Evolutionary conservation across 2,888 invertebrate genomes (phyloP).

Genomic region (Eupsilia transversa): DNA sequence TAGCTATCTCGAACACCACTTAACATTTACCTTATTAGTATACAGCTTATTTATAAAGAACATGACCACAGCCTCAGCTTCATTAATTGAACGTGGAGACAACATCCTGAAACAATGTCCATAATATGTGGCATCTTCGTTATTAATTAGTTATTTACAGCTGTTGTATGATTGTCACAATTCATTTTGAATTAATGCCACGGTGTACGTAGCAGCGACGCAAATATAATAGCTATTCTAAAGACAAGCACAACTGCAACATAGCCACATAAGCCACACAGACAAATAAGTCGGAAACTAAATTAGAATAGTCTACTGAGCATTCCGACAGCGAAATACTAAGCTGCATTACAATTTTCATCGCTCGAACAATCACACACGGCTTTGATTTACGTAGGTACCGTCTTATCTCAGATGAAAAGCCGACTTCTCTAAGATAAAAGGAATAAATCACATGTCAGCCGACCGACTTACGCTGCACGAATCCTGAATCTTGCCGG

Average conservation of each 20-base stretch:
- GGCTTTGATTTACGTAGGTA: constrained; percentile 85
- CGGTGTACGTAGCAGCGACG: neutral
- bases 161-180: constrained; percentile 41
- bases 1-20: constrained; percentile 3
- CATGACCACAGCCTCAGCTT: neutral
- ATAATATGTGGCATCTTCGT: neutral
- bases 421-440: constrained; percentile 83
- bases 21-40: neutral
- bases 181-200: constrained; percentile 39
- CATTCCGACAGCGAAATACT: constrained; percentile 49
- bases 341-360: constrained; percentile 79
- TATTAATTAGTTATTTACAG: constrained; percentile 35
- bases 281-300: constrained; percentile 53
- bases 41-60: neutral
- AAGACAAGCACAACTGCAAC: constrained; percentile 33
- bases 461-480: constrained; percentile 83
- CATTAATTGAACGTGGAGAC: neutral
- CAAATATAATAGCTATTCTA: constrained; percentile 37
- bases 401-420: constrained; percentile 83
- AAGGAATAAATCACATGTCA: constrained; percentile 88
- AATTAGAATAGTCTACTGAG: constrained; percentile 60
- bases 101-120: constrained; percentile 5
- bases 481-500: constrained; percentile 67
- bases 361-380: constrained; percentile 78
- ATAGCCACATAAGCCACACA: no score